Percentiles rank a stretch among this genome's conserved stretches.
Conservation (phyloP, 2,888 invertebrate species). For the Folsomia manolachei region DNA sequence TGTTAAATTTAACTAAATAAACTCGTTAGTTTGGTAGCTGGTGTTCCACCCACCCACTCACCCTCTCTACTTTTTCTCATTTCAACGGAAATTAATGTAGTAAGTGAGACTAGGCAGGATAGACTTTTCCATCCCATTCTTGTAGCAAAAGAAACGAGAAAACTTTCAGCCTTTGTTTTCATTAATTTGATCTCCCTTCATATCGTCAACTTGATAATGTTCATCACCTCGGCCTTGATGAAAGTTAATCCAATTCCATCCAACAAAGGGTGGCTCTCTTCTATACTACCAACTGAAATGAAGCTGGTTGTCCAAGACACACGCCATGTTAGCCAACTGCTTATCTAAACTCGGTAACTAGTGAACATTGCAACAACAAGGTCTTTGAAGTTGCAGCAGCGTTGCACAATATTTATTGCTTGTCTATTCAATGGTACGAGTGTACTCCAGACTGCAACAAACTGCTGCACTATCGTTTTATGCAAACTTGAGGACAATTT, state of each 20-base stretch:
- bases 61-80: conserved; percentile 8
- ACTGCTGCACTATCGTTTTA: no score
- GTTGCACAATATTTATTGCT: background rate
- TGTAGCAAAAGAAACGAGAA: conserved; percentile 14
- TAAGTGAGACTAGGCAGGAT: background rate
- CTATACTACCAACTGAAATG: no score
- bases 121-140: background rate
- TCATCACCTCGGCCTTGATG: background rate
- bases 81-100: conserved; percentile 22
- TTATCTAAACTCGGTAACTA: no score
- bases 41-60: background rate
- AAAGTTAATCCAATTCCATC: background rate
- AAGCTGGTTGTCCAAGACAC: background rate
- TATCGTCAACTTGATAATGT: background rate
- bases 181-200: conserved; percentile 19
- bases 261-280: no score
- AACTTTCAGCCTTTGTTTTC: conserved; percentile 40
- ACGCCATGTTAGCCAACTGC: no score
- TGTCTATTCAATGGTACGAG: no score
- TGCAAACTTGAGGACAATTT: background rate
- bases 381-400: background rate
- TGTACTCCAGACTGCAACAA: no score
- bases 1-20: background rate
- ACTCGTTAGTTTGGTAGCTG: background rate
- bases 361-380: no score